These are phyloP conservation scores for Pituophis catenifer DNA, from an alignment of 2,113 vertebrate species.

Conservation along the genomic window DNA sequence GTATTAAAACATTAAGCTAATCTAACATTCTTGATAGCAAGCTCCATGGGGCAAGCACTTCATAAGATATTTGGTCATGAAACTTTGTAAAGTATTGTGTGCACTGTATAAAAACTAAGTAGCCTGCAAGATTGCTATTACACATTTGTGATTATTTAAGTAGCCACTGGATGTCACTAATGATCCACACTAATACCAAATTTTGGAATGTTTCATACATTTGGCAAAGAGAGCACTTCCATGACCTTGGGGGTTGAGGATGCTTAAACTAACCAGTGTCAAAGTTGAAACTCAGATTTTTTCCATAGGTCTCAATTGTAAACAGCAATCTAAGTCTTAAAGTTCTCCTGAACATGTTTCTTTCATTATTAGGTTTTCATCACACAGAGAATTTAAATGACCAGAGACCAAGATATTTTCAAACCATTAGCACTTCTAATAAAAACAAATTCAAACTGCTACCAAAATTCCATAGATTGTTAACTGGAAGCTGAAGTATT, in stretches of 20 bases:
- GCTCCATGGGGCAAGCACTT: neutral
- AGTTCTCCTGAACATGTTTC: neutral
- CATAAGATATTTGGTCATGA: neutral
- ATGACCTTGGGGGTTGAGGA: neutral
- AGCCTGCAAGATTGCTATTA: neutral
- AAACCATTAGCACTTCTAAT: neutral
- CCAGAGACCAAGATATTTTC: neutral
- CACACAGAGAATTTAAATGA: neutral
- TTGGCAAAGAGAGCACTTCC: conserved; percentile 9
- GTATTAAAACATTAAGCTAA: neutral
- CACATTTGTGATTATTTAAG: conserved; percentile 40
- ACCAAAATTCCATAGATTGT: neutral
- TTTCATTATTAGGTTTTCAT: neutral
- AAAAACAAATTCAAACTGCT: neutral
- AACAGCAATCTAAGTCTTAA: neutral
- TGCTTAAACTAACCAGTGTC: neutral
- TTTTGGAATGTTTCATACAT: conserved; percentile 14
- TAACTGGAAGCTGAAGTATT: neutral
- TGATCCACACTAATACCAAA: conserved; percentile 55
- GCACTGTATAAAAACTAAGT: neutral
- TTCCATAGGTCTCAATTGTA: neutral
- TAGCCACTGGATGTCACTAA: conserved; percentile 64
- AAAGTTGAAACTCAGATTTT: neutral
- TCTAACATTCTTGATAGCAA: neutral
- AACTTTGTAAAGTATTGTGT: neutral